These are phyloP conservation scores for Phenganax stokvisi DNA, from an alignment of 92 coral and sea anemone genomes.

Conservation along the genomic window DNA sequence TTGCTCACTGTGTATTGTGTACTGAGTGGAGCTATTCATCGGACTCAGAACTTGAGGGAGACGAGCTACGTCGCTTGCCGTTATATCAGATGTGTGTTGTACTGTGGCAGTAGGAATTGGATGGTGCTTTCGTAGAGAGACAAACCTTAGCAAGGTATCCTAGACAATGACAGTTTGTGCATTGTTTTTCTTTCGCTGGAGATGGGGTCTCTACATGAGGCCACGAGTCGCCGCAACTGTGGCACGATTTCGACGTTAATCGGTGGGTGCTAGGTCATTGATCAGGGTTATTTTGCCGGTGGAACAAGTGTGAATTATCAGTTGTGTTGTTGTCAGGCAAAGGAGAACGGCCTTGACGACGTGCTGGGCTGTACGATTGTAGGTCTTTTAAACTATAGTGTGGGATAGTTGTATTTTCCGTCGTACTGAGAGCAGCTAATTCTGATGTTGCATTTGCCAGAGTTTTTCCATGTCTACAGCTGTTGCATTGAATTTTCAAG, in stretches of 20 bases:
- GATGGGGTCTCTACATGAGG: not conserved
- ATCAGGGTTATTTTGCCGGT: no score
- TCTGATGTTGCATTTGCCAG: not conserved
- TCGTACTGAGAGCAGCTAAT: not conserved
- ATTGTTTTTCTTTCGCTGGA: not conserved
- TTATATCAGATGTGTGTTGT: not conserved
- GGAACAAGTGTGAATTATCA: no score
- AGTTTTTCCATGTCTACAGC: constrained; percentile 29
- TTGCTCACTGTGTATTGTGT: constrained; percentile 16
- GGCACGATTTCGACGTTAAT: no score
- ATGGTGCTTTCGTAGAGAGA: not conserved
- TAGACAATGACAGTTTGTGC: not conserved
- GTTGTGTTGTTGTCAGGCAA: no score
- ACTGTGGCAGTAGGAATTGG: not conserved
- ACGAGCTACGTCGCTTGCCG: constrained; percentile 2
- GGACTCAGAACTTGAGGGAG: constrained; percentile 23
- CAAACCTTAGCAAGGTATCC: constrained; percentile 12
- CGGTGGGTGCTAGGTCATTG: no score
- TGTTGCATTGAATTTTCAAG: constrained; percentile 44
- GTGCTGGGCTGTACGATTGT: no score
- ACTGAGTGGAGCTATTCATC: constrained; percentile 24
- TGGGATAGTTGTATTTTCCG: not conserved
- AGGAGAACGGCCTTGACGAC: no score
- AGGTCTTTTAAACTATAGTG: not conserved
- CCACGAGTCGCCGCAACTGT: not conserved